Percentiles rank a stretch among this genome's conserved stretches.
Evolutionary conservation across 2,888 invertebrate genomes (phyloP).

Genomic region (Parnassius apollo): DNA sequence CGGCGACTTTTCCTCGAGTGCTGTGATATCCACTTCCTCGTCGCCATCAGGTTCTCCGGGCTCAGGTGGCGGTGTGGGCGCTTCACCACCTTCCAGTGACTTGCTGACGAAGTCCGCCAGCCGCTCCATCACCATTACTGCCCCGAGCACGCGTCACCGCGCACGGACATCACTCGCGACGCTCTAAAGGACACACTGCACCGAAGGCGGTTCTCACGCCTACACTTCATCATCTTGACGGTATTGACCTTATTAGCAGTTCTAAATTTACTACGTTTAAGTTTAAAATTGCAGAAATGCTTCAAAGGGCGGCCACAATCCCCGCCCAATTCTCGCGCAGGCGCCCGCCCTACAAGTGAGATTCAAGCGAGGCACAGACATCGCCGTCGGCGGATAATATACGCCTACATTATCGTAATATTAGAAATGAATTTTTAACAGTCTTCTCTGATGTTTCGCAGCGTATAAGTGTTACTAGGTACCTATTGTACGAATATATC

Average conservation of each 20-base stretch:
- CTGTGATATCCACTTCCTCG: slow-evolving; percentile 75
- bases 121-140: slow-evolving; percentile 89
- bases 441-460: slow-evolving; percentile 52
- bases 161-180: slow-evolving; percentile 67
- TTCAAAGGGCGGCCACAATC: slow-evolving; percentile 52
- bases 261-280: slow-evolving; percentile 22
- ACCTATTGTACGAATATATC: slow-evolving; percentile 21
- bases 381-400: slow-evolving; percentile 59
- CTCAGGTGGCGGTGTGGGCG: slow-evolving; percentile 72
- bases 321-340: slow-evolving; percentile 68
- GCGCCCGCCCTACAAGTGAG: slow-evolving; percentile 54
- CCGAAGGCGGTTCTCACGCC: slow-evolving; percentile 58
- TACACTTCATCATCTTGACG: slow-evolving; percentile 42
- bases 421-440: slow-evolving; percentile 72
- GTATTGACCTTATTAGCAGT: slow-evolving; percentile 29
- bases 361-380: slow-evolving; percentile 38
- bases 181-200: slow-evolving; percentile 63
- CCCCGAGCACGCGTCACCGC: slow-evolving; percentile 61
- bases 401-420: slow-evolving; percentile 80
- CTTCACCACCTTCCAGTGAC: slow-evolving; percentile 86
- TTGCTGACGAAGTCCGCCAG: slow-evolving; percentile 95
- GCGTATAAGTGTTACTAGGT: slow-evolving; percentile 32
- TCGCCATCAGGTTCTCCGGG: slow-evolving; percentile 68
- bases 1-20: slow-evolving; percentile 67
- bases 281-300: slow-evolving; percentile 9